A percentile compares a stretch with the other conserved stretches of the same genome.
Evolutionary conservation across 2,113 vertebrate genomes (phyloP).

Genomic region (Pygoscelis antarcticus): DNA sequence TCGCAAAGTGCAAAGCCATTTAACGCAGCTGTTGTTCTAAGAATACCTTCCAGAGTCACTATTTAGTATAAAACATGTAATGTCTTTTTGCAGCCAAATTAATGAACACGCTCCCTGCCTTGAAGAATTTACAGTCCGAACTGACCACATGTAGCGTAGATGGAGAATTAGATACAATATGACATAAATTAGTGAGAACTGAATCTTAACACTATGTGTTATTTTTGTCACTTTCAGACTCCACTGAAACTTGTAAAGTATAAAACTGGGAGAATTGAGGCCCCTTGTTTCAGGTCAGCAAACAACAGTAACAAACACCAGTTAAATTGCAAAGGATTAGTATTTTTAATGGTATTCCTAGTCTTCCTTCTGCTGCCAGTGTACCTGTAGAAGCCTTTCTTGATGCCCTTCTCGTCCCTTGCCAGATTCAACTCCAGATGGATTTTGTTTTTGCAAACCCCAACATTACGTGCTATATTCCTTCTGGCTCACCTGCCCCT

Average conservation of each 20-base stretch:
- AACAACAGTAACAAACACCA: not conserved
- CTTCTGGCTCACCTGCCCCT: not conserved
- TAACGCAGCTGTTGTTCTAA: not conserved
- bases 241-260: not conserved
- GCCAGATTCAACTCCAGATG: not conserved
- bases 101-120: not conserved
- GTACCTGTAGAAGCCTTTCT: not conserved
- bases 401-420: not conserved
- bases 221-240: not conserved
- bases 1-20: not conserved
- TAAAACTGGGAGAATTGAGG: not conserved
- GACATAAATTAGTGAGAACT: not conserved
- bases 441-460: not conserved
- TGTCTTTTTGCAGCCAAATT: not conserved
- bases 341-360: not conserved
- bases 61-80: not conserved
- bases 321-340: not conserved
- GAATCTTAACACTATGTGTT: not conserved
- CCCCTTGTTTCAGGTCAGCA: not conserved
- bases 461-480: not conserved
- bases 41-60: not conserved
- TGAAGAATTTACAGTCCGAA: not conserved
- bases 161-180: not conserved
- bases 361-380: not conserved
- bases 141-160: not conserved